Conservation (phyloP, 2,797 vertebrate species). For the Enteromius fasciolatus region DNA sequence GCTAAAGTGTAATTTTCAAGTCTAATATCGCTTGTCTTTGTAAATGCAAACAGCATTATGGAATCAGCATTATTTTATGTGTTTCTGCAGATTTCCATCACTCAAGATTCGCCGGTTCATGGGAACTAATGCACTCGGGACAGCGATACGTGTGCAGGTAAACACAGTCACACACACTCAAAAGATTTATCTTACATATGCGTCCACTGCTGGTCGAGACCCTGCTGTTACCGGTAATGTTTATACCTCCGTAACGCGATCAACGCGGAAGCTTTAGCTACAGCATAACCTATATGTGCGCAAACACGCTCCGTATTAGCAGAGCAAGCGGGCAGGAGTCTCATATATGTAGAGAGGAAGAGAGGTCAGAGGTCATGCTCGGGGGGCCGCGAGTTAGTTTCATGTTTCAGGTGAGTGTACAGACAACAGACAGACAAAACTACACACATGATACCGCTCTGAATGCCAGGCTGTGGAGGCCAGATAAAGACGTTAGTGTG, state of each 20-base stretch:
- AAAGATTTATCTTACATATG: neutral
- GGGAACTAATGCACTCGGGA: neutral
- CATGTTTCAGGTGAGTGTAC: conserved; percentile 44
- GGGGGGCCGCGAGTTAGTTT: neutral
- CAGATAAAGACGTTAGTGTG: conserved; percentile 29
- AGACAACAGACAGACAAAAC: conserved; percentile 24
- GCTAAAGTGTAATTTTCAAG: neutral
- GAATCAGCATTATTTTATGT: neutral
- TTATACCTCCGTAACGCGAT: conserved; percentile 24
- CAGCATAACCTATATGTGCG: neutral
- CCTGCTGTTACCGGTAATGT: conserved; percentile 8
- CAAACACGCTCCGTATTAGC: neutral
- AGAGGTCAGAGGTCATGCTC: conserved; percentile 37
- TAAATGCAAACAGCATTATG: neutral
- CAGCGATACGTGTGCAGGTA: conserved; percentile 12
- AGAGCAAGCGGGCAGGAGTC: neutral
- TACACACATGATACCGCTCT: conserved; percentile 59
- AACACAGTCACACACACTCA: neutral
- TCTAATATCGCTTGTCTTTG: neutral
- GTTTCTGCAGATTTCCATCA: neutral
- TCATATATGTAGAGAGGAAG: conserved; percentile 31
- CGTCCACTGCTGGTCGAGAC: neutral
- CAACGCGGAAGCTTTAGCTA: conserved; percentile 4
- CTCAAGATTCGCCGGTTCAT: neutral
- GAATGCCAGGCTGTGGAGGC: conserved; percentile 50